phyloP scores from a whole-genome alignment of 2,113 vertebrate genomes.

The Oreocharis arfaki region DNA sequence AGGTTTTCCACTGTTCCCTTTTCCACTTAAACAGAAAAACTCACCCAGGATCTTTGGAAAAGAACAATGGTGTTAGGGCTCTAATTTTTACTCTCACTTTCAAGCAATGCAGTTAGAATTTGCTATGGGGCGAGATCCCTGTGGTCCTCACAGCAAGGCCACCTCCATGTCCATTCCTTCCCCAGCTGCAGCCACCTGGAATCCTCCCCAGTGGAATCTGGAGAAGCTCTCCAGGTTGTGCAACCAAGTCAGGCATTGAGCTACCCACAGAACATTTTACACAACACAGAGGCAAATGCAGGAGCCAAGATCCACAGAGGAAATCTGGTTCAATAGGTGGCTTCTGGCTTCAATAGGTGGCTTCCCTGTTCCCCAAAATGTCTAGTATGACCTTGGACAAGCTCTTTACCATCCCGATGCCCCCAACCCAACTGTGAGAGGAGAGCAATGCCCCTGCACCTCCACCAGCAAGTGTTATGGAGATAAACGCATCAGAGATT shows the following conservation, averaged over 20 bases:
- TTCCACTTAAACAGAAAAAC: neutral
- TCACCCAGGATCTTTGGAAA: neutral
- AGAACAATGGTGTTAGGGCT: neutral
- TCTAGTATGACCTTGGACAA: neutral
- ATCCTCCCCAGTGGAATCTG: neutral
- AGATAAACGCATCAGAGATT: neutral
- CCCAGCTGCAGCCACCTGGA: neutral
- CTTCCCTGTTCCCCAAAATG: neutral
- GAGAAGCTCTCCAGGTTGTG: neutral
- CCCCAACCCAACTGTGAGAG: neutral
- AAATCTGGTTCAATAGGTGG: neutral
- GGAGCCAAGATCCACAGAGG: neutral
- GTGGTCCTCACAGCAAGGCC: neutral
- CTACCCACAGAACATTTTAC: neutral
- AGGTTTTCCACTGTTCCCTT: neutral
- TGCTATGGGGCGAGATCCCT: rapidly evolving
- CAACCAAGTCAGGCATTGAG: rapidly evolving
- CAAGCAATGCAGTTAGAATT: neutral
- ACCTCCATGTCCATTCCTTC: neutral
- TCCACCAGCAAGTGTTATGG: neutral
- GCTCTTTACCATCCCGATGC: neutral
- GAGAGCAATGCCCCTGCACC: neutral
- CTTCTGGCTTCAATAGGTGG: neutral
- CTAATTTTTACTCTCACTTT: neutral
- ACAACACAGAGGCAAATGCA: neutral